Evolutionary conservation across 2,797 vertebrate genomes (phyloP), one percentile per base, ranked within the genome.

Genomic region (Tympanoctomys barrerae): DNA sequence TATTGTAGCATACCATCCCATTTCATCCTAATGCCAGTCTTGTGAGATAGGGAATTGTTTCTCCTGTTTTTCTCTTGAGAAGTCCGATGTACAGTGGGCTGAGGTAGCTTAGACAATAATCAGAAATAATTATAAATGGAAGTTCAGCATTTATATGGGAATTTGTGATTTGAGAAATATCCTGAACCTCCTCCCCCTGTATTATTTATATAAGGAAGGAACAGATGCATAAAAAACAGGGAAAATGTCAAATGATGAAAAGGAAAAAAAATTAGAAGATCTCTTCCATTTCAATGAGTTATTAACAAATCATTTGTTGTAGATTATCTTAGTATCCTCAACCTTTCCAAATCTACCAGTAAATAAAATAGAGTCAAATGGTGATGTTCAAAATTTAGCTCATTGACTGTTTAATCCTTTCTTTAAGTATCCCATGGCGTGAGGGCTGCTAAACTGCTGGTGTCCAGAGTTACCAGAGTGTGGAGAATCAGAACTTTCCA

Each of bases 281-380:
- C 7, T 9, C 13, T 91, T 91, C 49, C n/a, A 49, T 93, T 87
- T 84, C 16, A 81, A 2, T 79, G 54, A 92, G 26, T 80, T 92
- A n/a, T 26, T 57, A n/a, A 19, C 31, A 89, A 79, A 86, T 22
- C 11, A 70, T 90, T 57, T 80, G 81, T 59, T 75, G 1, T 61
- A 83, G 7, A 7, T n/a, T 79, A 82, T 73, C 80, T 89, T 73
- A 84, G 49, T 82, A 46, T 3, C 21, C 28, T 75, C 4, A 92
- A 5, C 2, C 4, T 31, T 94, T 71, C 82, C 46, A 11, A 11
- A 4, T 80, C 24, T 83, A 39, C 46, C 73, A 31, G 31, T 68
- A 89, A 79, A 81, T 66, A 89, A 68, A 79, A 33, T 75, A 42
- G 70, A 93, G 1, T 94, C 90, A 79, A 59, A 39, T 28, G 82